Conservation (phyloP, 2,888 invertebrate genomes). For the Phymatocera aterrima region DNA sequence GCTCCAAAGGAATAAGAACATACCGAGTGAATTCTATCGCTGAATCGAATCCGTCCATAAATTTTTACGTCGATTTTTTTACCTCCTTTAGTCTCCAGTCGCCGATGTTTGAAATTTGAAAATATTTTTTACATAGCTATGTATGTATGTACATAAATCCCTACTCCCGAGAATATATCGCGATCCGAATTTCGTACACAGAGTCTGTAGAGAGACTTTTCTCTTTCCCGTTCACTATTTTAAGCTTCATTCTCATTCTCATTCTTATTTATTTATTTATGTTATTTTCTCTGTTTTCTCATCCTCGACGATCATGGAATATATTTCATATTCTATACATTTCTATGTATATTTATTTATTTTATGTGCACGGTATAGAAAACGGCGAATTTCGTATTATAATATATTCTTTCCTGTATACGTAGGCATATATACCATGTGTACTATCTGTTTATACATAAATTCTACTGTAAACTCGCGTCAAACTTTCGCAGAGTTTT, state of each 20-base stretch:
- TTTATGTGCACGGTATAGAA: too few relatives aligned
- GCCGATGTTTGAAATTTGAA: too few relatives aligned
- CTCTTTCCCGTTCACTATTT: too few relatives aligned
- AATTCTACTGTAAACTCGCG: background rate
- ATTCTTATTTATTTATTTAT: too few relatives aligned
- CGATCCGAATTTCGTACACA: background rate
- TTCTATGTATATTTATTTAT: too few relatives aligned
- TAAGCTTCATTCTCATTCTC: too few relatives aligned
- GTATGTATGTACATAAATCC: too few relatives aligned
- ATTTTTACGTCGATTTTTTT: background rate
- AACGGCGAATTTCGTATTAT: background rate
- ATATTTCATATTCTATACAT: too few relatives aligned
- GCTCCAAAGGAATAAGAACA: background rate
- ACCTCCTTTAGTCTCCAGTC: background rate
- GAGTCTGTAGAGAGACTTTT: too few relatives aligned
- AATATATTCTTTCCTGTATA: conserved; percentile 8
- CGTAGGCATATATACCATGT: background rate
- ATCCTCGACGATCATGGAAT: too few relatives aligned
- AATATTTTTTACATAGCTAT: too few relatives aligned
- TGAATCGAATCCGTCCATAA: background rate
- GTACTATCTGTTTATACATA: background rate
- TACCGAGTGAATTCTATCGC: background rate
- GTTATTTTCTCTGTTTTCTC: too few relatives aligned
- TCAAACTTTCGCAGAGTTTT: conserved; percentile 17
- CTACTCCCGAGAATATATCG: background rate